These are phyloP conservation scores for Dryomyza anilis DNA, from an alignment of 2,888 invertebrate genomes.

Conservation along the genomic window DNA sequence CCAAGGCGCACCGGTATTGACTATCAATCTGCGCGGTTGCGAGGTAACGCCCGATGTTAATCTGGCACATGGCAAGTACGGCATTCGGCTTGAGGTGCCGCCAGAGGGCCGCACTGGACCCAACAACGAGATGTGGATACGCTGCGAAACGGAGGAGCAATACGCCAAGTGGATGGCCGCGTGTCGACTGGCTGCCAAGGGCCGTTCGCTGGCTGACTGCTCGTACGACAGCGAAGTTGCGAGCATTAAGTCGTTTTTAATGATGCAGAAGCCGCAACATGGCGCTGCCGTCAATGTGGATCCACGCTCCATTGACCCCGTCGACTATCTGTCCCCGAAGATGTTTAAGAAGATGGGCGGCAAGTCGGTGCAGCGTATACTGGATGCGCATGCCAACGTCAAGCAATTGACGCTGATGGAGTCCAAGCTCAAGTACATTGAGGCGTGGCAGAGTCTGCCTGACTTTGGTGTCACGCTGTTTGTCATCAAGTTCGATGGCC, in stretches of 20 bases:
- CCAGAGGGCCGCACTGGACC: conserved; percentile 93
- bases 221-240: conserved; percentile 91
- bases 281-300: conserved; percentile 74
- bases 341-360: conserved; percentile 85
- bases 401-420: conserved; percentile 85
- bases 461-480: conserved; percentile 96
- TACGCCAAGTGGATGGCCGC: conserved; percentile 99
- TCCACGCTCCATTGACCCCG: conserved; percentile 77
- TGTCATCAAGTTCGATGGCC: conserved; percentile 88
- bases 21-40: conserved; percentile 86
- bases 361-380: conserved; percentile 86
- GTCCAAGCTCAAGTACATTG: conserved; percentile 95
- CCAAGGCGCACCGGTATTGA: conserved; percentile 70
- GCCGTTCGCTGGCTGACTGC: conserved; percentile 94
- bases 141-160: conserved; percentile 93
- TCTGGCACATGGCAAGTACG: conserved; percentile 87
- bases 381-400: conserved; percentile 96
- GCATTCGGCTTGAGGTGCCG: conserved; percentile 93
- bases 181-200: conserved; percentile 91
- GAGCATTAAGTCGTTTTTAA: conserved; percentile 84
- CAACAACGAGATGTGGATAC: conserved; percentile 95
- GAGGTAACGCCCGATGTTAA: conserved; percentile 98
- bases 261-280: conserved; percentile 85
- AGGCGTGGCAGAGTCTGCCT: conserved; percentile 97
- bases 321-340: conserved; percentile 88